Base-by-base conservation (phyloP, 2,888 invertebrate genomes). In the Melinaea marsaeus region DNA sequence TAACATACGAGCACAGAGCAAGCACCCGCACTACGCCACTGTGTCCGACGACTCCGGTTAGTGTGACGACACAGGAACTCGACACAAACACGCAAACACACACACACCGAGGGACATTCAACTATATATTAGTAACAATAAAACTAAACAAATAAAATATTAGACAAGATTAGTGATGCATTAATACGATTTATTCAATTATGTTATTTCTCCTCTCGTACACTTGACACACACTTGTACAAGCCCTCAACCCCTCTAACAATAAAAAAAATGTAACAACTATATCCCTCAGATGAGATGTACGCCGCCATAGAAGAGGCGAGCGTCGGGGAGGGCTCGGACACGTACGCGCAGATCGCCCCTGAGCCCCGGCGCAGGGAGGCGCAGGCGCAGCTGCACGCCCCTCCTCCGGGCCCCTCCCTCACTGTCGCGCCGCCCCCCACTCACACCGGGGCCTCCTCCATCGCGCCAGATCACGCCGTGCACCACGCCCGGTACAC, bases 231-330 rank as follows among this genome's bases (percentile, higher is more conserved):
- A 37, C 37, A 37, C 7, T 37, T 6, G 4, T 37, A 37, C 37
- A 37, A 37, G 7, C 4, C 37, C 22, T 22, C 4, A 37, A 37
- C 4, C 37, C 37, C 37, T 37, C 37, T 6, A 37, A 37, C 4
- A 37, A 37, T 7, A 2, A 7, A 6, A 37, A 6, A 37, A 37
- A 37, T 6, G 4, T 7, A 37, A 2, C 37, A 37, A 37, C 4
- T 42, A 42, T 42, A 42, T 42, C 9, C 9, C 22, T 0, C 74
- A 95, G 97, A 97, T 81, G 97, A 97, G 86, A 96, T 96, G 92
- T 97, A 97, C 81, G 97, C 97, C 2, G 97, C 97, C 3, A 97
- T 97, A 66, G 96, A 96, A 73, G 97, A 97, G 77, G 94, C 95
- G 48, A 83, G 84, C 65, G 84, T 81, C 92, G 96, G 83, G 92